Evolutionary conservation across 1,140 invertebrate species (phyloP).

Genomic region (Zaprionus inermis): DNA sequence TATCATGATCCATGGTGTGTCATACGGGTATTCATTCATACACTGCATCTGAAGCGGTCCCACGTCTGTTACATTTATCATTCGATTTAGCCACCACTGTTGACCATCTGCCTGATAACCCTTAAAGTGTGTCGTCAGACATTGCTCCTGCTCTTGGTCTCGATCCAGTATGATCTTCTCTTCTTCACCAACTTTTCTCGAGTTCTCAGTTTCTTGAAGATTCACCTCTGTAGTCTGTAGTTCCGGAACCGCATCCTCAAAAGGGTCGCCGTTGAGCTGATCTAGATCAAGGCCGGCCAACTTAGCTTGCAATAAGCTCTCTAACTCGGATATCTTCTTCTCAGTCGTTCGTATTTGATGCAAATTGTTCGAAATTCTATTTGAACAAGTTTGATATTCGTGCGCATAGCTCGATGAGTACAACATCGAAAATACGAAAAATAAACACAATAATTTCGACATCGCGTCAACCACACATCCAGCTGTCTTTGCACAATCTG

Average conservation of each 20-base stretch:
- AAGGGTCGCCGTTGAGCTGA: no score
- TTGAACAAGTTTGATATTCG: no score
- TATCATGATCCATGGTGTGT: conserved; percentile 7
- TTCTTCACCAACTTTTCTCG: background rate
- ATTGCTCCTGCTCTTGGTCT: background rate
- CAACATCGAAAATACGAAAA: background rate
- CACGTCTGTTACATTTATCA: background rate
- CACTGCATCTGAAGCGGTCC: background rate
- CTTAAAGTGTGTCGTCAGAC: background rate
- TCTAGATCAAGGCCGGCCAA: no score
- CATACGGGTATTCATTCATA: background rate
- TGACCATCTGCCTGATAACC: accelerated
- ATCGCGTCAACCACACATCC: background rate
- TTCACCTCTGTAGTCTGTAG: background rate
- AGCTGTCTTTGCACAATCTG: background rate
- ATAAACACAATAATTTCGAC: background rate
- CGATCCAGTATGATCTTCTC: background rate
- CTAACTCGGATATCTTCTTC: background rate
- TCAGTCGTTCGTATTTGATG: background rate
- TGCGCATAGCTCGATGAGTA: background rate
- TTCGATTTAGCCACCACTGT: background rate
- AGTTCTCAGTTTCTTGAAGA: background rate
- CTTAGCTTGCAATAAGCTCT: background rate
- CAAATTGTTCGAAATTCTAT: no score
- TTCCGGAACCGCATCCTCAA: no score